phyloP scores from a whole-genome alignment of 1,140 invertebrate species.

The Periplaneta americana region DNA sequence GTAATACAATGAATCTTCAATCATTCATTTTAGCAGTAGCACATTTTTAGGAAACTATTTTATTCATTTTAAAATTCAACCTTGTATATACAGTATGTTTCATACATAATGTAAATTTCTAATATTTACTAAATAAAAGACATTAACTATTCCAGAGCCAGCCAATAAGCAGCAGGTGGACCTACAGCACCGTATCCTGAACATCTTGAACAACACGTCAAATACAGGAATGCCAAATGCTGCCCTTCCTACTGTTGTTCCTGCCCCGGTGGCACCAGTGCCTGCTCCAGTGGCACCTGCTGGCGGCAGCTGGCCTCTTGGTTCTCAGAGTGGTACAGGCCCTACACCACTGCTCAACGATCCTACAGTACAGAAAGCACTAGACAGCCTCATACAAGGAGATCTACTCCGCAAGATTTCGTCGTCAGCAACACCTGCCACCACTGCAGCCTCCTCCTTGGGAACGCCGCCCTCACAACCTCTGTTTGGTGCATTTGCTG shows the following conservation, averaged over 20 bases:
- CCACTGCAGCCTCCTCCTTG: neutral
- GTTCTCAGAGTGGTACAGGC: slow-evolving; percentile 29
- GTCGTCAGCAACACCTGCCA: neutral
- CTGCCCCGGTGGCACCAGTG: slow-evolving; percentile 17
- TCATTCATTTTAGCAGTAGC: too few species aligned
- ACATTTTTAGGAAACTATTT: too few species aligned
- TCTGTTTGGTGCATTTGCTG: neutral
- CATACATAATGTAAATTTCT: too few species aligned
- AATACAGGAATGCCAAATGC: slow-evolving; percentile 12
- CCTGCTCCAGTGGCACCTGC: slow-evolving; percentile 29
- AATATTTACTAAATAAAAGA: too few species aligned
- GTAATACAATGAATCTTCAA: too few species aligned
- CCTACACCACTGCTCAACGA: slow-evolving; percentile 58
- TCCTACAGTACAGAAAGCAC: slow-evolving; percentile 65
- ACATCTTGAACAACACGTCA: slow-evolving; percentile 65
- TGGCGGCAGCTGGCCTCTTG: neutral
- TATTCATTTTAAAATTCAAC: too few species aligned
- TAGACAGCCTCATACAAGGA: slow-evolving; percentile 65
- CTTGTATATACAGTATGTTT: too few species aligned
- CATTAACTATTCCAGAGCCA: neutral
- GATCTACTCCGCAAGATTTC: slow-evolving; percentile 51
- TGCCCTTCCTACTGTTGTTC: neutral
- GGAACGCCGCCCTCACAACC: slow-evolving; percentile 12
- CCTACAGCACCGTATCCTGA: slow-evolving; percentile 78
- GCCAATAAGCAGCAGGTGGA: slow-evolving; percentile 53